phyloP scores from a whole-genome alignment of 2,113 vertebrate genomes.

The Oncorhynchus tshawytscha region DNA sequence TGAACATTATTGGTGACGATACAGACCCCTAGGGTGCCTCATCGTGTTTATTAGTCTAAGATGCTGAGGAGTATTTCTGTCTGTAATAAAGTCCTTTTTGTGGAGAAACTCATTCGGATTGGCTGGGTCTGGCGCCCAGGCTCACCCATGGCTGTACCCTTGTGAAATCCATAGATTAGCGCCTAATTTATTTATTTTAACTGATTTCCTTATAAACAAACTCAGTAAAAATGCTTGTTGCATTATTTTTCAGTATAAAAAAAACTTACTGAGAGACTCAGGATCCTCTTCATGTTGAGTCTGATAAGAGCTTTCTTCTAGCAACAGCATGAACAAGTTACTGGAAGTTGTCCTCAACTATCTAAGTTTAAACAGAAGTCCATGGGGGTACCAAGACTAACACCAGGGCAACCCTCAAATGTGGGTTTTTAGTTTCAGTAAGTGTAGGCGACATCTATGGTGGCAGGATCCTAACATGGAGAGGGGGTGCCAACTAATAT shows the following conservation, averaged over 20 bases:
- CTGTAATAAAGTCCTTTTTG: too few relatives aligned
- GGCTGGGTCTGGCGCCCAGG: too few relatives aligned
- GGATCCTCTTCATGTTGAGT: slow-evolving; percentile 20
- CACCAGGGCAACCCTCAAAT: slow-evolving; percentile 43
- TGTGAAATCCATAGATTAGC: too few relatives aligned
- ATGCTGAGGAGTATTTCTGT: too few relatives aligned
- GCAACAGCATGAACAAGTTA: slow-evolving; percentile 36
- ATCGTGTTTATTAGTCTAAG: slow-evolving; percentile 2
- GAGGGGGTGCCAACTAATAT: slow-evolving; percentile 32
- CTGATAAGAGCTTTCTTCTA: slow-evolving; percentile 34
- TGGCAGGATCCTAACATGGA: slow-evolving; percentile 11
- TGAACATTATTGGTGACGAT: not conserved
- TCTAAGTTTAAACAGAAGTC: not conserved
- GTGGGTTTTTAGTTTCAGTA: slow-evolving; percentile 55
- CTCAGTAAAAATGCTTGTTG: too few relatives aligned
- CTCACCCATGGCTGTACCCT: too few relatives aligned
- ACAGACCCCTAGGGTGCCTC: not conserved
- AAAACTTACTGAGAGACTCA: slow-evolving; percentile 3
- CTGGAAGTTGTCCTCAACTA: slow-evolving; percentile 3
- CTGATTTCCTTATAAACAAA: too few relatives aligned
- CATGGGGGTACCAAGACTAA: slow-evolving; percentile 11
- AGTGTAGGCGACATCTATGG: not conserved
- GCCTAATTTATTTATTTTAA: too few relatives aligned
- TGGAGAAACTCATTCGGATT: too few relatives aligned
- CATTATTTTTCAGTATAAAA: not conserved